A percentile compares a stretch with the other conserved stretches of the same genome.
These are phyloP conservation scores for Daboia siamensis DNA, from an alignment of 2,113 vertebrate genomes.

Conservation along the genomic window DNA sequence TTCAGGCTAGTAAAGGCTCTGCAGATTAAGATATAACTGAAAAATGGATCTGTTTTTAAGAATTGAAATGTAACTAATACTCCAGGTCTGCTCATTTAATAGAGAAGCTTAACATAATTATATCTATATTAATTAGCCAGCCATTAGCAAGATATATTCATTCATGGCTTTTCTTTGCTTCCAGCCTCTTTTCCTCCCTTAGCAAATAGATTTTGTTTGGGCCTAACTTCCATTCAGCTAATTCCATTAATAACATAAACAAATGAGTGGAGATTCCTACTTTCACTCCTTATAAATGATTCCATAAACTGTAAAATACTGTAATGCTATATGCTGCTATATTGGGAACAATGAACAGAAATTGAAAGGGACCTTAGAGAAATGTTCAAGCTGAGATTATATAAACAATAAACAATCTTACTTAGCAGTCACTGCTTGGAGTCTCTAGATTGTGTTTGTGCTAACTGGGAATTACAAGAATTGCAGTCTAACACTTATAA, in stretches of 20 bases:
- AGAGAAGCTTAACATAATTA: slow-evolving; percentile 63
- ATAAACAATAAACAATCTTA: neutral
- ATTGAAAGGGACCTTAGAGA: slow-evolving; percentile 3
- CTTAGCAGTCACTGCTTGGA: neutral
- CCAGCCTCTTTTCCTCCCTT: slow-evolving; percentile 48
- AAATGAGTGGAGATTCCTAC: neutral
- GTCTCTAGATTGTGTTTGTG: neutral
- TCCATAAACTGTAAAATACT: slow-evolving; percentile 15
- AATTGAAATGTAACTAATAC: slow-evolving; percentile 57
- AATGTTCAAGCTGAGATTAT: slow-evolving; percentile 12
- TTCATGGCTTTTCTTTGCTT: slow-evolving; percentile 41
- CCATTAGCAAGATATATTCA: slow-evolving; percentile 46
- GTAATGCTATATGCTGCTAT: neutral
- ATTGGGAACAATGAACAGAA: slow-evolving; percentile 18
- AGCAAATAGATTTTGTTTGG: slow-evolving; percentile 51
- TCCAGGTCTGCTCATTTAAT: slow-evolving; percentile 55
- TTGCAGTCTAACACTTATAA: neutral
- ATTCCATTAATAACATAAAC: slow-evolving; percentile 44
- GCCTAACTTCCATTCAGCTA: slow-evolving; percentile 56
- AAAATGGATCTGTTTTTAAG: slow-evolving; percentile 53
- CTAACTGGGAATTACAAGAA: neutral
- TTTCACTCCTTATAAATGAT: slow-evolving; percentile 39
- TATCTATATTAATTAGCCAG: slow-evolving; percentile 46
- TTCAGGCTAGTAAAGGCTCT: slow-evolving; percentile 47
- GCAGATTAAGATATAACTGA: slow-evolving; percentile 54